Base-by-base conservation (phyloP, 2,797 vertebrate species). In the Scleropages formosus region DNA sequence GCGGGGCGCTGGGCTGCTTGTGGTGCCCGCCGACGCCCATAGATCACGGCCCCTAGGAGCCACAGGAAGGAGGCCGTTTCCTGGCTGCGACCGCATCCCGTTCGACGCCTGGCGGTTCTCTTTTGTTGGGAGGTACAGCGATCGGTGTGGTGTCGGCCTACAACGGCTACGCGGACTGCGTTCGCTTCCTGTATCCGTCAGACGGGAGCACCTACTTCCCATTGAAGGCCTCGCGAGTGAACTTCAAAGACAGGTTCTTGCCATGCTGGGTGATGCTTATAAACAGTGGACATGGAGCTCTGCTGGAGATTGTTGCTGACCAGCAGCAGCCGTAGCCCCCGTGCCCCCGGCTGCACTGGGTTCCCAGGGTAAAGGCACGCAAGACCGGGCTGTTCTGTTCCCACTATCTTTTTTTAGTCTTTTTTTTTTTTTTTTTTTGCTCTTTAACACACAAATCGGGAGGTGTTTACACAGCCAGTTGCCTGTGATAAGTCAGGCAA, bases 61-160 rank as follows among this genome's bases (percentile, higher is more conserved):
- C 86, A 88, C 81, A 78, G 83, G 92, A 93, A 93, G 85, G 86
- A 87, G 85, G 87, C 82, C 75, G 78, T 93, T 95, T 95, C 91
- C 92, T 92, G 86, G 85, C 84, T 88, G 82, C 78, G 81, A 90
- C 87, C 87, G 70, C 84, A 87, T 86, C 92, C 84, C 88, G 82
- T 85, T 7, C n/a, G 7, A 58, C 58, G 16, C 58, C 58, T 16
- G 7, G 58, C 7, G 58, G 31, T 39, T 31, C 2, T 39, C 31
- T 6, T 39, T 39, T 2, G 2, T 31, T 39, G 31, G 39, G 31
- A 39, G 2, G 31, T 39, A 39, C 31, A 6, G 31, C 31, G 39
- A 39, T 2, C 39, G n/a, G n/a, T 6, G 31, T 39, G 31, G 31
- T 6, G 6, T 2, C 31, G 6, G 31, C 31, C 31, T 39, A 31